Evolutionary conservation across 2,113 vertebrate species (phyloP).

Genomic region (Typhlomys cinereus): DNA sequence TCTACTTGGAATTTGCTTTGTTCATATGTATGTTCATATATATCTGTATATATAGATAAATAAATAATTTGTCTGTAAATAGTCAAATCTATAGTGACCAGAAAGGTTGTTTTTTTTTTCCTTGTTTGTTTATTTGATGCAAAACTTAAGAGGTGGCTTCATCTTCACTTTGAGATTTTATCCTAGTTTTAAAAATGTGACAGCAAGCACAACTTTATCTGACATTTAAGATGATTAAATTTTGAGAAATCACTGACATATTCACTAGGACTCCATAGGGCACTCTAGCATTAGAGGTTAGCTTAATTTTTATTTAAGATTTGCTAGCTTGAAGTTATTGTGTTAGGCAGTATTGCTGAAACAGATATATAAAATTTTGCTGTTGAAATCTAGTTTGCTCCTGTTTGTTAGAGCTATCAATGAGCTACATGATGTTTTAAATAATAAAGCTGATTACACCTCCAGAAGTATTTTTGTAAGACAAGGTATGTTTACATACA

Average conservation of each 20-base stretch:
- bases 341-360: slow-evolving; percentile 86
- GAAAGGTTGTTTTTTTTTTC: background rate
- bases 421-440: slow-evolving; percentile 85
- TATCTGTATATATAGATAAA: slow-evolving; percentile 72
- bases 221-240: slow-evolving; percentile 93
- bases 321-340: slow-evolving; percentile 86
- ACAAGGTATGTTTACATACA: slow-evolving; percentile 72
- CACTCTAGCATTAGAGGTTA: slow-evolving; percentile 87
- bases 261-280: slow-evolving; percentile 87
- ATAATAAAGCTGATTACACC: slow-evolving; percentile 79
- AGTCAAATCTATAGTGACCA: slow-evolving; percentile 65
- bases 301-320: slow-evolving; percentile 88
- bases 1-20: slow-evolving; percentile 64
- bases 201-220: slow-evolving; percentile 91
- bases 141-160: slow-evolving; percentile 84
- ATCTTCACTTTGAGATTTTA: slow-evolving; percentile 72
- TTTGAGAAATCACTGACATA: slow-evolving; percentile 88
- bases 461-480: slow-evolving; percentile 59
- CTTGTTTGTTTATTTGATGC: slow-evolving; percentile 82
- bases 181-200: slow-evolving; percentile 89
- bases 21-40: slow-evolving; percentile 49
- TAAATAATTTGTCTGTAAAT: no score
- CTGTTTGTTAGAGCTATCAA: slow-evolving; percentile 82
- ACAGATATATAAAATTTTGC: slow-evolving; percentile 87
- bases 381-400: slow-evolving; percentile 83